These are phyloP conservation scores for Drosophila yooni DNA, from an alignment of 2,888 invertebrate genomes.

Conservation along the genomic window DNA sequence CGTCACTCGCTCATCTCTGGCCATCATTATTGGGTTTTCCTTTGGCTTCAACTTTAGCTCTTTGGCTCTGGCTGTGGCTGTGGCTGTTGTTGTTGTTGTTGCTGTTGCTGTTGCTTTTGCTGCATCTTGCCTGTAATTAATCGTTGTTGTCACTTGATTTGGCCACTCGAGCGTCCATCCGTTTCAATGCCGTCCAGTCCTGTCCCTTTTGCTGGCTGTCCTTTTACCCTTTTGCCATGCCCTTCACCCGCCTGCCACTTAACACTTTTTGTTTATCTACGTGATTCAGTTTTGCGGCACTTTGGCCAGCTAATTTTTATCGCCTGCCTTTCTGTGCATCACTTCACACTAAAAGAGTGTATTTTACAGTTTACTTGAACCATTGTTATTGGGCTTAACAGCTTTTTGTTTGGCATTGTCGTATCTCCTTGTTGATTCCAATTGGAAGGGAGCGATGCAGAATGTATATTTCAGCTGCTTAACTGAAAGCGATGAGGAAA, in stretches of 20 bases:
- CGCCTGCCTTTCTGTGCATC: constrained; percentile 61
- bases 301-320: constrained; percentile 60
- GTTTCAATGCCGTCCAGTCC: constrained; percentile 52
- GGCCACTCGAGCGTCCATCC: constrained; percentile 64
- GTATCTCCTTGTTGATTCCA: background rate
- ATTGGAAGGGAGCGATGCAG: background rate
- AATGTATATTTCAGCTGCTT: constrained; percentile 15
- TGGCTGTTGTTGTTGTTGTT: background rate
- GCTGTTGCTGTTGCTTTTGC: constrained; percentile 20
- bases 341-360: constrained; percentile 57
- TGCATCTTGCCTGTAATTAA: constrained; percentile 64
- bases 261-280: constrained; percentile 59
- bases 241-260: constrained; percentile 5
- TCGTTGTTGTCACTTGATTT: constrained; percentile 67
- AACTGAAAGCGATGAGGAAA: background rate
- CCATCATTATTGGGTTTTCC: constrained; percentile 30
- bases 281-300: constrained; percentile 59
- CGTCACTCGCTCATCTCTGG: constrained; percentile 45
- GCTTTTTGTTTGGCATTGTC: constrained; percentile 30
- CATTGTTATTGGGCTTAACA: constrained; percentile 54
- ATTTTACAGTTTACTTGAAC: constrained; percentile 56
- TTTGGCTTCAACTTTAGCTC: constrained; percentile 16
- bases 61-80: background rate
- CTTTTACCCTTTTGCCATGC: constrained; percentile 15
- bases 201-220: constrained; percentile 42